These are phyloP conservation scores for Pseudorasbora parva DNA, from an alignment of 2,113 vertebrate species.

Conservation along the genomic window DNA sequence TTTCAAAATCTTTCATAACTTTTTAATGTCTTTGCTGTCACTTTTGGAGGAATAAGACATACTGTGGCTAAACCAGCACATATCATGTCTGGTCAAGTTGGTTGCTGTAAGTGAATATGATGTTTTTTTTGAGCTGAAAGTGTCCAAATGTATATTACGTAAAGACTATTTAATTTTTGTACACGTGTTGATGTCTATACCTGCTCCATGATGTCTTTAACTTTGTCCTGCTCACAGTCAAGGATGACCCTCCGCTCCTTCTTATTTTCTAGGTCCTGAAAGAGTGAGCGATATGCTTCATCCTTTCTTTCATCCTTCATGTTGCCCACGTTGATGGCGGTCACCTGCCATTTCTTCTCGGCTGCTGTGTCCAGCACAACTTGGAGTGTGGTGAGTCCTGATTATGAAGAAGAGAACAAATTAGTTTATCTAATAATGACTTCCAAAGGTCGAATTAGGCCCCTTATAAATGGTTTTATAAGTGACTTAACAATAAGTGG, in stretches of 20 bases:
- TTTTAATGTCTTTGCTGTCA: neutral
- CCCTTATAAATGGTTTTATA: neutral
- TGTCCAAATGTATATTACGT: neutral
- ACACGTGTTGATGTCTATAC: slow-evolving; percentile 65
- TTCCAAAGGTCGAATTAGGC: neutral
- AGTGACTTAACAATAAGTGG: too few relatives aligned
- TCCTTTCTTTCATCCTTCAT: slow-evolving; percentile 98
- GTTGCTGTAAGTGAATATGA: neutral
- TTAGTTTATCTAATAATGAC: neutral
- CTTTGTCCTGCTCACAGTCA: slow-evolving; percentile 98
- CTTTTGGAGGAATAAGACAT: neutral
- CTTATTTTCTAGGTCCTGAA: slow-evolving; percentile 97
- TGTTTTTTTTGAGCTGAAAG: neutral
- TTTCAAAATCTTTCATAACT: neutral
- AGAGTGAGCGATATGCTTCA: slow-evolving; percentile 95
- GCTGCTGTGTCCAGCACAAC: slow-evolving; percentile 96
- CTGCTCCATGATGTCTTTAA: slow-evolving; percentile 99
- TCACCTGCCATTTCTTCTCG: slow-evolving; percentile 99
- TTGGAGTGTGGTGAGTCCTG: slow-evolving; percentile 94
- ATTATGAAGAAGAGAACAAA: slow-evolving; percentile 14
- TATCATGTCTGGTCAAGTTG: too few relatives aligned
- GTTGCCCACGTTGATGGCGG: slow-evolving; percentile 97
- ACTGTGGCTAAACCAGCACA: neutral
- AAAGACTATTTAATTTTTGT: neutral
- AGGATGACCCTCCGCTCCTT: slow-evolving; percentile 96